phyloP scores from a whole-genome alignment of 2,888 invertebrate species.

The Thymelicus sylvestris region DNA sequence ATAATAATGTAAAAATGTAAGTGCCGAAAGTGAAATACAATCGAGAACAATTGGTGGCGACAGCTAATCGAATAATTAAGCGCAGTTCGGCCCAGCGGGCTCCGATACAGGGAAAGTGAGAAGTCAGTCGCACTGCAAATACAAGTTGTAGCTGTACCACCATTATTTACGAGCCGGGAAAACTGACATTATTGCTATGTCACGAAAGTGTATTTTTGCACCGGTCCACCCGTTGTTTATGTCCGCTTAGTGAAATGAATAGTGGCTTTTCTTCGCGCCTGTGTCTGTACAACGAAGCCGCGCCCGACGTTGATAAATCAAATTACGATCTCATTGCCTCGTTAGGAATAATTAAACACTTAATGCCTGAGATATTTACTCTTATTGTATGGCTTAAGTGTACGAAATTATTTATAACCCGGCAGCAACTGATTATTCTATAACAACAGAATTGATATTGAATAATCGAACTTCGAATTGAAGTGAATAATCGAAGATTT shows the following conservation, averaged over 20 bases:
- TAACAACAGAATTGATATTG: background rate
- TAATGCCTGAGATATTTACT: conserved; percentile 17
- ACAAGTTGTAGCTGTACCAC: conserved; percentile 34
- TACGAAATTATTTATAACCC: background rate
- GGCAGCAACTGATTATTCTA: background rate
- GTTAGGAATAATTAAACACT: conserved; percentile 37
- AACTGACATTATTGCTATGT: conserved; percentile 30
- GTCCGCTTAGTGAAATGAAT: conserved; percentile 26
- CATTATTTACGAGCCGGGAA: conserved; percentile 28
- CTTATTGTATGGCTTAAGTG: conserved; percentile 13
- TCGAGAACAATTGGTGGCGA: conserved; percentile 54
- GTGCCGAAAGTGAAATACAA: background rate
- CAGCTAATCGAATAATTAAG: conserved; percentile 58
- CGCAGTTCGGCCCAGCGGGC: conserved; percentile 54
- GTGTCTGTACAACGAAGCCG: conserved; percentile 28
- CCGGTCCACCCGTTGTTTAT: conserved; percentile 14
- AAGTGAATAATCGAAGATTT: too few species aligned
- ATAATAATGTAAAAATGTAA: background rate
- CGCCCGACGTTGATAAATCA: conserved; percentile 34
- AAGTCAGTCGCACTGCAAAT: conserved; percentile 55
- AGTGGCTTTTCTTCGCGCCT: conserved; percentile 31
- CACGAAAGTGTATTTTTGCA: conserved; percentile 27
- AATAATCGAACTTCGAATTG: too few species aligned
- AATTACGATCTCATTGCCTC: conserved; percentile 37
- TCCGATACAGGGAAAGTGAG: conserved; percentile 67